These are phyloP conservation scores for Mantis religiosa DNA, from an alignment of 2,888 invertebrate species.

Conservation along the genomic window DNA sequence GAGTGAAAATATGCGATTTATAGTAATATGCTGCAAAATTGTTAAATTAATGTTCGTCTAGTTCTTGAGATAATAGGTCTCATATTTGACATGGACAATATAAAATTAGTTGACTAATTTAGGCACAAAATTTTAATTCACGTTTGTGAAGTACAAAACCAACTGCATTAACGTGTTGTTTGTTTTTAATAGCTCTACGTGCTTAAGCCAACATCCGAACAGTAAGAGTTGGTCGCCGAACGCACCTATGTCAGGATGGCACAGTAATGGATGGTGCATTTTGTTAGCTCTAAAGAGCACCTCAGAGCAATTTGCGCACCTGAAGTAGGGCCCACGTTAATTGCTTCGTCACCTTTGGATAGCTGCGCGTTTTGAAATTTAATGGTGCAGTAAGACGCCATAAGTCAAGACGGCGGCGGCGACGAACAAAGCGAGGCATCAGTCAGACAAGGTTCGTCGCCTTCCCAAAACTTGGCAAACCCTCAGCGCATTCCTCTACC, in stretches of 20 bases:
- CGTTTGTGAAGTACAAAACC: too few relatives aligned
- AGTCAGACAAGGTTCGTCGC: conserved; percentile 26
- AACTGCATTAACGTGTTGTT: too few relatives aligned
- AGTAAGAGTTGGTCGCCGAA: too few relatives aligned
- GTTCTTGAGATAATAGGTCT: too few relatives aligned
- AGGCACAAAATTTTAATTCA: too few relatives aligned
- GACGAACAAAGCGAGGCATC: conserved; percentile 3
- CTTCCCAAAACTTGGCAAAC: conserved; percentile 18
- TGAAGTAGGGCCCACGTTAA: background rate
- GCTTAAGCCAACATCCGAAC: too few relatives aligned
- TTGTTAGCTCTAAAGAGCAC: background rate
- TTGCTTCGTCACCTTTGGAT: background rate
- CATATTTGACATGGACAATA: too few relatives aligned
- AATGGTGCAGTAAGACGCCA: conserved; percentile 11
- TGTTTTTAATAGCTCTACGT: too few relatives aligned
- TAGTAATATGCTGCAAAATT: too few relatives aligned
- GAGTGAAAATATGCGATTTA: too few relatives aligned
- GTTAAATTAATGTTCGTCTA: too few relatives aligned
- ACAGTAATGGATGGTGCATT: background rate
- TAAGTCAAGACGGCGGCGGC: background rate
- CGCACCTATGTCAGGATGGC: background rate
- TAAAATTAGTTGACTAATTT: too few relatives aligned
- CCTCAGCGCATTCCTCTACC: background rate
- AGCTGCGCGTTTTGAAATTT: conserved; percentile 18
- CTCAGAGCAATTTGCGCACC: background rate